Evolutionary conservation across 2,113 vertebrate genomes (phyloP).

Genomic region (Actinemys pallida): DNA sequence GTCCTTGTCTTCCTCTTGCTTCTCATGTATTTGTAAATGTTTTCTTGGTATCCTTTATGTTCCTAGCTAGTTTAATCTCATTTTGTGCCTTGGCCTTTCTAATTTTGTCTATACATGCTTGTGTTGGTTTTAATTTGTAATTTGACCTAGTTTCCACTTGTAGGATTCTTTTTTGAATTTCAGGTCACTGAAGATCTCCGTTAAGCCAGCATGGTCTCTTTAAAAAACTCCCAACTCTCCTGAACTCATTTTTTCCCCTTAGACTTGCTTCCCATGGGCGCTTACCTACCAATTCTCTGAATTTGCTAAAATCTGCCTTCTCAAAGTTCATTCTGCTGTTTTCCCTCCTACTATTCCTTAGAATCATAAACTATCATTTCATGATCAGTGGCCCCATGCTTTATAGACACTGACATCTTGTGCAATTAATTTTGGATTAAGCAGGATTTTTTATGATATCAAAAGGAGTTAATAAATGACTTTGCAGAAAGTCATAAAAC

Average conservation of each 20-base stretch:
- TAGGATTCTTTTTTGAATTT: background rate
- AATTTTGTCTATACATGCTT: background rate
- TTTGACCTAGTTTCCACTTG: background rate
- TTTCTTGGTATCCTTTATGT: background rate
- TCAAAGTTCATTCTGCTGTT: background rate
- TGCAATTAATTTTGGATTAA: background rate
- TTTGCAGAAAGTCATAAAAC: background rate
- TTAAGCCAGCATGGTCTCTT: background rate
- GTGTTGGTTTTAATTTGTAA: background rate
- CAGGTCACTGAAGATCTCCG: background rate
- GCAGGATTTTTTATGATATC: background rate
- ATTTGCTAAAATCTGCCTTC: background rate
- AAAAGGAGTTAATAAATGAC: background rate
- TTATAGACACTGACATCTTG: accelerated
- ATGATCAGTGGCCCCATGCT: background rate
- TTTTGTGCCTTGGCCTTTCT: background rate
- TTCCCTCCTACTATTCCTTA: background rate
- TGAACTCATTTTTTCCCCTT: background rate
- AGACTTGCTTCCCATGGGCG: background rate
- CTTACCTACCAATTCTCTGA: background rate
- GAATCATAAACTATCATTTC: background rate
- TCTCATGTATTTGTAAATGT: background rate
- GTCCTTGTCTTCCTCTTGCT: background rate
- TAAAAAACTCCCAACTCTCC: background rate
- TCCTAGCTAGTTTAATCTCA: background rate